phyloP scores from a whole-genome alignment of 2,797 vertebrate species.

The Cottoperca gobio region DNA sequence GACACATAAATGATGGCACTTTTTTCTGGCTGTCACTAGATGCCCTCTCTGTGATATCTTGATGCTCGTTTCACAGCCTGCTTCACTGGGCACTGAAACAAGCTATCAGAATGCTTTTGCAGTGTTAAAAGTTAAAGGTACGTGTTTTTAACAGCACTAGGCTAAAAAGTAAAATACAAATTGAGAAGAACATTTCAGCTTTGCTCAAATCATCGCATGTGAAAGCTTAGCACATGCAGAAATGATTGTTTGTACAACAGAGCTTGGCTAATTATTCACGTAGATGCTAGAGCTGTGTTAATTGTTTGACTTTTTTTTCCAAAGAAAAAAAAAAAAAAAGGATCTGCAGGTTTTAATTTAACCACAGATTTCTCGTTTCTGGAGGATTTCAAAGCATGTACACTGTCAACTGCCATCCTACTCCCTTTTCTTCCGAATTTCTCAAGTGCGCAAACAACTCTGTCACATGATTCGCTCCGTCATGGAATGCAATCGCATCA shows the following conservation, averaged over 20 bases:
- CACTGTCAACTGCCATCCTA: not conserved
- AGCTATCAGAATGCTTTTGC: constrained; percentile 57
- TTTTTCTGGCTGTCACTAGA: constrained; percentile 78
- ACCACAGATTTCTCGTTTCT: constrained; percentile 21
- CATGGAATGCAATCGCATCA: constrained; percentile 59
- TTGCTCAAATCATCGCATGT: constrained; percentile 2
- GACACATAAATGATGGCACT: constrained; percentile 83
- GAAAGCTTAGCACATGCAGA: constrained; percentile 2
- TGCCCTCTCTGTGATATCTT: constrained; percentile 70
- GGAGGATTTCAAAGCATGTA: constrained; percentile 7
- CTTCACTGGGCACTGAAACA: constrained; percentile 63
- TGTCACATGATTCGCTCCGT: constrained; percentile 41
- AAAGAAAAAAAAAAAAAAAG: not conserved
- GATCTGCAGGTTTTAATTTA: constrained; percentile 12
- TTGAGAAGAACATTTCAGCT: constrained; percentile 13
- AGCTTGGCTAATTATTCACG: constrained; percentile 9
- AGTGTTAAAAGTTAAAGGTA: constrained; percentile 48
- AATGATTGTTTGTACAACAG: constrained; percentile 18
- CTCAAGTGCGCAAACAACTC: constrained; percentile 45
- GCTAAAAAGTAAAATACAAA: not conserved
- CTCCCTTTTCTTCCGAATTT: constrained; percentile 23
- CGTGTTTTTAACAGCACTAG: constrained; percentile 14
- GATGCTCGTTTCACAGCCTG: constrained; percentile 65
- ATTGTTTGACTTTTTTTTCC: constrained; percentile 12
- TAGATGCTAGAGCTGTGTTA: constrained; percentile 7